phyloP scores from a whole-genome alignment of 2,797 vertebrate genomes.

The Sebastes minor region DNA sequence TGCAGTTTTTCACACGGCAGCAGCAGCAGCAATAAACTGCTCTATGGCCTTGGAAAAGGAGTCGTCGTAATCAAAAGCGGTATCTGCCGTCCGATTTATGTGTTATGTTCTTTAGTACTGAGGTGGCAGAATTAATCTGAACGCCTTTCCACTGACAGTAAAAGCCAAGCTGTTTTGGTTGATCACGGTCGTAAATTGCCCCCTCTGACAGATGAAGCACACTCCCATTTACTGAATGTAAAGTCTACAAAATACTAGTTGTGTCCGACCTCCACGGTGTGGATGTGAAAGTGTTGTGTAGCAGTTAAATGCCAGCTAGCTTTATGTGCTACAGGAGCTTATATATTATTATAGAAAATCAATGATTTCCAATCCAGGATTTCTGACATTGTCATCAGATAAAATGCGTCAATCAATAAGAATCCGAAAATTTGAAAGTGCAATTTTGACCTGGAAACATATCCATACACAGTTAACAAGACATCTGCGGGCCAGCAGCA shows the following conservation, averaged over 20 bases:
- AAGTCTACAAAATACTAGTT: background rate
- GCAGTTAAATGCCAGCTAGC: background rate
- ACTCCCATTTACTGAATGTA: background rate
- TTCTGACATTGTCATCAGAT: background rate
- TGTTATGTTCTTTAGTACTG: background rate
- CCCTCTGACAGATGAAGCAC: background rate
- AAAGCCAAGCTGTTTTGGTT: background rate
- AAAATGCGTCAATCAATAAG: background rate
- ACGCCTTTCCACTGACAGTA: background rate
- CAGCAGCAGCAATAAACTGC: background rate
- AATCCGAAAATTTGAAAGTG: background rate
- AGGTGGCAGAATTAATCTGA: background rate
- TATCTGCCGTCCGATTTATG: background rate
- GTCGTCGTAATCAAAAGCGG: background rate
- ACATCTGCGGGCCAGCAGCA: background rate
- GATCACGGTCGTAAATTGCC: background rate
- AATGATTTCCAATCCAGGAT: background rate
- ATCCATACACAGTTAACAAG: background rate
- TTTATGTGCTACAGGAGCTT: background rate
- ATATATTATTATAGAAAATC: background rate
- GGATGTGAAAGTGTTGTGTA: background rate
- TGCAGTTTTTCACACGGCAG: constrained; percentile 15
- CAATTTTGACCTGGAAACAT: background rate
- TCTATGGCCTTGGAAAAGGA: background rate
- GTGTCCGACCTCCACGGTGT: background rate